A percentile compares a stretch with the other conserved stretches of the same genome.
Conservation (phyloP, 2,113 vertebrate species). For the Microcebus murinus region DNA sequence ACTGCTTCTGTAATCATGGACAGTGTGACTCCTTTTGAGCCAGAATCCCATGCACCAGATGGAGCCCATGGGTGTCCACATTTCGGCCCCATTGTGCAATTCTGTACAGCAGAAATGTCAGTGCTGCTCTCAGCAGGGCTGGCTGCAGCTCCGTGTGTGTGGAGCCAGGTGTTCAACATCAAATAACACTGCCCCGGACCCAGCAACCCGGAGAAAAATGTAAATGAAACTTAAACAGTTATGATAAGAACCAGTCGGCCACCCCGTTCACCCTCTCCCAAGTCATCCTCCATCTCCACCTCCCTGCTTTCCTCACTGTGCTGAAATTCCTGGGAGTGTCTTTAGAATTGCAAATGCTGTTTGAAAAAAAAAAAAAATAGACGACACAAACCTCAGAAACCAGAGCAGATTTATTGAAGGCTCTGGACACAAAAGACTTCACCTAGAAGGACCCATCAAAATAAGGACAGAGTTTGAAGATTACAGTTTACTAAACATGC, state of each 20-base stretch:
- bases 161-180: conserved; percentile 77
- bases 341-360: conserved; percentile 7
- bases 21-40: not conserved
- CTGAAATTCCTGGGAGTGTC: not conserved
- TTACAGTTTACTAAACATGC: not conserved
- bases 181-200: conserved; percentile 75
- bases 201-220: conserved; percentile 67
- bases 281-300: not conserved
- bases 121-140: not conserved
- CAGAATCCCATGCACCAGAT: not conserved
- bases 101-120: not conserved
- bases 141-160: not conserved
- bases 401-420: not conserved
- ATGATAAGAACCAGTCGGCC: conserved; percentile 72
- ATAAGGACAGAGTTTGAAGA: not conserved
- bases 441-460: not conserved
- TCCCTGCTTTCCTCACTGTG: conserved; percentile 11
- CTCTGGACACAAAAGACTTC: not conserved
- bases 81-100: not conserved
- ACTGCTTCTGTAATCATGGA: not conserved
- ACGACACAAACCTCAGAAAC: not conserved
- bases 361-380: not conserved
- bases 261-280: conserved; percentile 11
- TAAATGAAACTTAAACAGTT: conserved; percentile 79
- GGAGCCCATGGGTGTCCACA: not conserved